Base-by-base conservation (phyloP, 2,888 invertebrate genomes). In the Aromia moschata region DNA sequence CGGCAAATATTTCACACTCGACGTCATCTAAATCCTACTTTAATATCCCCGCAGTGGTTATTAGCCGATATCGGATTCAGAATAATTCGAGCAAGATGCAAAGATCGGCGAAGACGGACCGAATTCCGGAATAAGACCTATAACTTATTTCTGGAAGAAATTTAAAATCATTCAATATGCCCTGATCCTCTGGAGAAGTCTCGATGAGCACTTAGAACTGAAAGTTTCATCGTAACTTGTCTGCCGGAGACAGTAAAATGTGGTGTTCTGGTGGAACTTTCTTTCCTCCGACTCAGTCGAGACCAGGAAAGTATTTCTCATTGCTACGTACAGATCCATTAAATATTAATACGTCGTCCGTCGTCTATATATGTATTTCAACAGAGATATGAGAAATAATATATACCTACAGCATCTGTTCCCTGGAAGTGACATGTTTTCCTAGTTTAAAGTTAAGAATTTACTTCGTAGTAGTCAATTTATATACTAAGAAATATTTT, bases 141-240 rank as follows among this genome's bases (percentile, higher is more conserved):
- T 47, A 56, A 56, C 45, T 47, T 40, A 45, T 30, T 41, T 15
- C n/a, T 16, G 1, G 12, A 20, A 36, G 46, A 33, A 56, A 44
- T 57, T 51, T 57, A 43, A 51, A 57, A 57, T 57, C 44, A 57
- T 57, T 57, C 51, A 44, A 37, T 57, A 57, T 44, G 51, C 38
- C 37, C 18, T 37, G 44, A 51, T 44, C 37, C 51, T 20, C 51
- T 2, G 16, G 18, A 37, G 49, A 51, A 31, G 38, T 17, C 45
- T 44, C 51, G 44, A 51, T 37, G 51, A 57, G 47, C 38, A 37
- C 56, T 45, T 51, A 25, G 10, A 47, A 51, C 44, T 10, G n/a
- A 51, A 57, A 57, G 44, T 51, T 57, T 45, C 15, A 44, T 44
- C 40, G 52, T 52, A 52, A 52, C 52, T 41, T 41, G 41, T 41